phyloP scores from a whole-genome alignment of 2,113 vertebrate species.

The Grallaria varia region DNA sequence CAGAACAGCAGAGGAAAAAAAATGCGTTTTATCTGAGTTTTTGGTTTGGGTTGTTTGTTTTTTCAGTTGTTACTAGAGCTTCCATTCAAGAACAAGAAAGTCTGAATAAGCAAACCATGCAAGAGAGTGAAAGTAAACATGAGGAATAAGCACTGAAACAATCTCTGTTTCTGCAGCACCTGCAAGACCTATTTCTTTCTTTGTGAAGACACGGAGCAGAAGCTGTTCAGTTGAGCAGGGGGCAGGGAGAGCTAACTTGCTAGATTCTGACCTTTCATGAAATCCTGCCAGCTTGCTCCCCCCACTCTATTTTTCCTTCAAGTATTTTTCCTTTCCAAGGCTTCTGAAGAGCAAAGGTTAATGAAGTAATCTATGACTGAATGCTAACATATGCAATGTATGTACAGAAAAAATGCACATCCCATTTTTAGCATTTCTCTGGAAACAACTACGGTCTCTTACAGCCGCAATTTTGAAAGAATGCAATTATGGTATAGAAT shows the following conservation, averaged over 20 bases:
- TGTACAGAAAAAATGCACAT: conserved; percentile 33
- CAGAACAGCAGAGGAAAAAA: background rate
- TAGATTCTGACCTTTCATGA: conserved; percentile 15
- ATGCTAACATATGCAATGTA: conserved; percentile 6
- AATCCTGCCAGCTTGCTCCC: background rate
- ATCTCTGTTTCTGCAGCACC: background rate
- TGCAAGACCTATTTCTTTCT: background rate
- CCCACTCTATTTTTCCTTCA: background rate
- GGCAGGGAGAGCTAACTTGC: background rate
- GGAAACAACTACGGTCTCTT: conserved; percentile 33
- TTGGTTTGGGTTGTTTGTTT: background rate
- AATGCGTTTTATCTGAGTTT: background rate
- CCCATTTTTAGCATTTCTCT: conserved; percentile 44
- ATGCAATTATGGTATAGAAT: conserved; percentile 46
- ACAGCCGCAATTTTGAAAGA: conserved; percentile 57
- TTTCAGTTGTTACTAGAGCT: background rate
- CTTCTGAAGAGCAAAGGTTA: conserved; percentile 50
- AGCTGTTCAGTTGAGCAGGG: rapidly evolving
- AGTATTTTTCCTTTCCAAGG: conserved; percentile 7
- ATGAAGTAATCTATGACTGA: conserved; percentile 35
- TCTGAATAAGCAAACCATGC: background rate
- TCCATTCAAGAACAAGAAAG: background rate
- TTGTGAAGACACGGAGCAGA: background rate
- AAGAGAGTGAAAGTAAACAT: background rate
- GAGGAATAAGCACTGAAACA: background rate